Percentiles rank a stretch among this genome's conserved stretches.
These are phyloP conservation scores for Drosophila mauritiana DNA, from an alignment of 1,140 invertebrate species.

Conservation along the genomic window DNA sequence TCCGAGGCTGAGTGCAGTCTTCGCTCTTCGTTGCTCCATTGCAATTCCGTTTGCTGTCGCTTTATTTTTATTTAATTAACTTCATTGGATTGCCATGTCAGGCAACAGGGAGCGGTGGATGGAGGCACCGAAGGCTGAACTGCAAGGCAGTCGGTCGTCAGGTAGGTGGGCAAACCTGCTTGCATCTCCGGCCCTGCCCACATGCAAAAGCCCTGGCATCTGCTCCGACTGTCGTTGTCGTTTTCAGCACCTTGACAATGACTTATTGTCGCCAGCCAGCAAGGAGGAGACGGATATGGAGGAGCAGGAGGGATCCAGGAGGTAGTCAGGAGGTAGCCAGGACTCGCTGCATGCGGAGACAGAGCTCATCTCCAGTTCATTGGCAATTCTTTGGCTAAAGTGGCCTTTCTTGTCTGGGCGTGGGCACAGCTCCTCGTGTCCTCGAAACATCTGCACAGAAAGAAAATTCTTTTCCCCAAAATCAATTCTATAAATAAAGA, in stretches of 20 bases:
- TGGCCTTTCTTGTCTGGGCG: slow-evolving; percentile 66
- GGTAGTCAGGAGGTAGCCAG: neutral
- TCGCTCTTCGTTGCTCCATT: slow-evolving; percentile 20
- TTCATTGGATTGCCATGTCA: slow-evolving; percentile 64
- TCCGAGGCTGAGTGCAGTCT: slow-evolving; percentile 11
- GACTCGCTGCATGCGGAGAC: neutral
- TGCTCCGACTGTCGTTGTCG: slow-evolving; percentile 46
- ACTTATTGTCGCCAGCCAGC: slow-evolving; percentile 64
- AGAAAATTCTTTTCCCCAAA: neutral
- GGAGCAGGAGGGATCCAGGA: neutral
- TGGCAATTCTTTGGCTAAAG: slow-evolving; percentile 70
- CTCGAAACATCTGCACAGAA: slow-evolving; percentile 5
- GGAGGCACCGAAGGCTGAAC: neutral
- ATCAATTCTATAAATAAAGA: too few species aligned
- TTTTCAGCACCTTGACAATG: slow-evolving; percentile 77
- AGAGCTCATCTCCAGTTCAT: slow-evolving; percentile 52
- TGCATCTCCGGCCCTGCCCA: slow-evolving; percentile 44
- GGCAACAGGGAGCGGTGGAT: slow-evolving; percentile 1
- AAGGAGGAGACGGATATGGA: neutral
- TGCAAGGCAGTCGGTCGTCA: slow-evolving; percentile 16
- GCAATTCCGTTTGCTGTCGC: slow-evolving; percentile 71
- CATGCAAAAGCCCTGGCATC: slow-evolving; percentile 41
- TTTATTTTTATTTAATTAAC: slow-evolving; percentile 81
- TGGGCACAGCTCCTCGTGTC: slow-evolving; percentile 31
- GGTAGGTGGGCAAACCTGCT: slow-evolving; percentile 30